Evolutionary conservation across 2,797 vertebrate genomes (phyloP).

Genomic region (Urophycis tenuis): DNA sequence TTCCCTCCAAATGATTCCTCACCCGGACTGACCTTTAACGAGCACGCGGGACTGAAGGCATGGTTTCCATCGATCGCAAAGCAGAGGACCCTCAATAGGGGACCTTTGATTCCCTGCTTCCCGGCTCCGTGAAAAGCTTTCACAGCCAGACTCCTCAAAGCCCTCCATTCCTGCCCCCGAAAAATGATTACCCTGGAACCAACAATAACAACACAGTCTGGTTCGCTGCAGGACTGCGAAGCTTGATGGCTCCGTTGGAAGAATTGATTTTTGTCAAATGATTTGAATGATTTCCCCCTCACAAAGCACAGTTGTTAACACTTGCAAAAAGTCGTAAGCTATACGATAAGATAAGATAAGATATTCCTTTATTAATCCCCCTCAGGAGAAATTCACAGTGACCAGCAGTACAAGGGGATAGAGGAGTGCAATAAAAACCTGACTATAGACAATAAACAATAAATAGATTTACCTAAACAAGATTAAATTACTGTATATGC

Average conservation of each 20-base stretch:
- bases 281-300: not conserved
- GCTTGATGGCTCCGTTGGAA: no score
- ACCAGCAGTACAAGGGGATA: no score
- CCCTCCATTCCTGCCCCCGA: slow-evolving; percentile 47
- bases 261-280: not conserved
- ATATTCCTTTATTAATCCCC: no score
- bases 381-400: no score
- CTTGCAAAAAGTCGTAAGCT: no score
- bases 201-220: not conserved
- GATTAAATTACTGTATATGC: no score
- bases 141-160: slow-evolving; percentile 17
- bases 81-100: slow-evolving; percentile 47
- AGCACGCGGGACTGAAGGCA: slow-evolving; percentile 55
- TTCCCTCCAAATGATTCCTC: slow-evolving; percentile 25
- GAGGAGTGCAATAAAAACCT: no score
- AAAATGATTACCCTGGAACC: slow-evolving; percentile 10
- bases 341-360: no score
- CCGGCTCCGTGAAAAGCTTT: slow-evolving; percentile 11
- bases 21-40: slow-evolving; percentile 71
- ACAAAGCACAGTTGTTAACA: not conserved
- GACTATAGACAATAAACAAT: no score
- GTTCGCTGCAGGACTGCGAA: not conserved
- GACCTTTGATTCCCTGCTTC: slow-evolving; percentile 35
- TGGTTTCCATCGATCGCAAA: slow-evolving; percentile 60
- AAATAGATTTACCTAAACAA: not conserved